Evolutionary conservation across 2,113 vertebrate genomes (phyloP), one percentile per base, ranked within the genome.

Genomic region (Bos indicus): DNA sequence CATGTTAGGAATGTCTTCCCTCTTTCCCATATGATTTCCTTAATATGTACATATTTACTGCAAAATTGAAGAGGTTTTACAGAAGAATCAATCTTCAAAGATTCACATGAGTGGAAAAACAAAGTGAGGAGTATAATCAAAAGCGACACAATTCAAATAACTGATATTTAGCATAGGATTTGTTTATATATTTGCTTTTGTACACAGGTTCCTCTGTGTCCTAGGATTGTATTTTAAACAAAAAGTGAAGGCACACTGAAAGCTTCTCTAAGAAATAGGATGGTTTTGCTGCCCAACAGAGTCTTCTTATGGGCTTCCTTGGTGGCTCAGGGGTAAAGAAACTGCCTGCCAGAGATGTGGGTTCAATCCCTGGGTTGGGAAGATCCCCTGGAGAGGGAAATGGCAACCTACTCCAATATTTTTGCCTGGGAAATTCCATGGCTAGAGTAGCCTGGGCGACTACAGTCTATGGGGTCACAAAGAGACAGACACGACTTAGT

Each of bases 141-240:
- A 87, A 60, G 33, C 26, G 78, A 74, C 54, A 90, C 14, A 60
- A 60, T 90, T 28, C 26, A 88, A 59, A 83, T 83, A 84, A 74
- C 28, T 51, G 17, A 8, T 83, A 71, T 23, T 86, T 92, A 81
- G 46, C 12, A 59, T 36, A 25, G 19, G 10, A 83, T 88, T 92
- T 78, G 28, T 84, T 92, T 85, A 46, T 80, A 14, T 28, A 71
- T 19, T 91, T 89, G 28, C 36, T 93, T 91, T 91, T 56, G 62
- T 26, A 88, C 46, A n/a, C 25, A 62, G 14, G 25, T 94, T 74
- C 21, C 84, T 96, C 67, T 89, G 40, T 84, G 21, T 78, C 2
- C 51, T 96, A 6, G n/a, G n/a, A 92, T 46, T 85, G 2, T 54
- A 94, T 90, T 93, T 96, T 48, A 98, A 95, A 82, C 16, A 90